Conservation (phyloP, 2,888 invertebrate genomes). For the Micoletzkya japonica region DNA sequence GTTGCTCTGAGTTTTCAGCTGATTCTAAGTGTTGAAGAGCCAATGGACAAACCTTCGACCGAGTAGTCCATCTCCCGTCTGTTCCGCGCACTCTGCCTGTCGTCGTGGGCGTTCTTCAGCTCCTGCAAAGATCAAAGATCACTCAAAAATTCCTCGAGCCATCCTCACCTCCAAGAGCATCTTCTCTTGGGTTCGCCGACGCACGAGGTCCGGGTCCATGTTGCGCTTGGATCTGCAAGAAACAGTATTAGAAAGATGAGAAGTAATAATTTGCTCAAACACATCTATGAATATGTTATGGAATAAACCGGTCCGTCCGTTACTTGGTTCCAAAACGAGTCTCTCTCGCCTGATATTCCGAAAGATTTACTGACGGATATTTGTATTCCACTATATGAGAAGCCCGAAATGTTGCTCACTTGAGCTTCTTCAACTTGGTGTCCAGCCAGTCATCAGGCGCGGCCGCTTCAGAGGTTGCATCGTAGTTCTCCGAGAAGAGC, state of each 20-base stretch:
- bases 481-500: slow-evolving; percentile 32
- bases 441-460: slow-evolving; percentile 60
- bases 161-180: slow-evolving; percentile 60
- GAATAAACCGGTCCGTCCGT: no score
- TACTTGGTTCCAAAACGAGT: no score
- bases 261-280: no score
- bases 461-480: slow-evolving; percentile 34
- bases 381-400: no score
- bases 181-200: slow-evolving; percentile 64
- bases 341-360: no score
- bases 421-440: slow-evolving; percentile 47
- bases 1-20: no score
- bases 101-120: slow-evolving; percentile 50
- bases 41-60: slow-evolving; percentile 1
- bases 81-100: slow-evolving; percentile 29
- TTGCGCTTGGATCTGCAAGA: slow-evolving; percentile 24
- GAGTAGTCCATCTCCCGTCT: slow-evolving; percentile 12
- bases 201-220: slow-evolving; percentile 30
- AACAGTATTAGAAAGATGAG: background rate
- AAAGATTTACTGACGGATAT: no score
- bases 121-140: slow-evolving; percentile 32
- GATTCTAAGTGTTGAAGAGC: background rate
- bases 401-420: no score
- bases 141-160: background rate
- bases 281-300: no score